A percentile compares a stretch with the other conserved stretches of the same genome.
Evolutionary conservation across 2,797 vertebrate genomes (phyloP).

Genomic region (Esox masquinongy): DNA sequence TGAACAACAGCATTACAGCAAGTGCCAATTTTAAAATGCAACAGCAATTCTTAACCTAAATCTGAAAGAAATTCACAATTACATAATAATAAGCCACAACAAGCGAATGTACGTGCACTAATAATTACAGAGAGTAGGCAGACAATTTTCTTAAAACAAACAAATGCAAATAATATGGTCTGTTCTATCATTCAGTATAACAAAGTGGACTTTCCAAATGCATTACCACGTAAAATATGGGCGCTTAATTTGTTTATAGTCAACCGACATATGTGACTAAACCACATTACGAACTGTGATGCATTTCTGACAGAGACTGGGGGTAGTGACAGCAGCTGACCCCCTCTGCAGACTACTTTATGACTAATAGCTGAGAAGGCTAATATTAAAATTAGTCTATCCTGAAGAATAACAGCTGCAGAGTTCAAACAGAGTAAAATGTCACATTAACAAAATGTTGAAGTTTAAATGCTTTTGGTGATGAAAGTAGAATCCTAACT

Average conservation of each 20-base stretch:
- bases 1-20: background rate
- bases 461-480: background rate
- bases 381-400: background rate
- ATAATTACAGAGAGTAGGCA: background rate
- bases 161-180: background rate
- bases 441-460: background rate
- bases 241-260: background rate
- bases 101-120: background rate
- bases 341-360: no score
- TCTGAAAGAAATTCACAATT: background rate
- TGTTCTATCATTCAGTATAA: background rate
- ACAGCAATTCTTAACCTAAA: background rate
- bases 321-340: background rate
- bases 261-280: background rate
- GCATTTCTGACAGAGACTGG: background rate
- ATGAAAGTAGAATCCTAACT: background rate
- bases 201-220: background rate
- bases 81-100: background rate
- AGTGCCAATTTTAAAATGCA: background rate
- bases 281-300: background rate
- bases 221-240: background rate
- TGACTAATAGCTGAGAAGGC: constrained; percentile 33
- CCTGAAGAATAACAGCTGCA: background rate
- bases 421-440: background rate
- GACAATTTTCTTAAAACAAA: background rate